Base-by-base conservation (phyloP, 2,797 vertebrate species). In the Enteromius fasciolatus region DNA sequence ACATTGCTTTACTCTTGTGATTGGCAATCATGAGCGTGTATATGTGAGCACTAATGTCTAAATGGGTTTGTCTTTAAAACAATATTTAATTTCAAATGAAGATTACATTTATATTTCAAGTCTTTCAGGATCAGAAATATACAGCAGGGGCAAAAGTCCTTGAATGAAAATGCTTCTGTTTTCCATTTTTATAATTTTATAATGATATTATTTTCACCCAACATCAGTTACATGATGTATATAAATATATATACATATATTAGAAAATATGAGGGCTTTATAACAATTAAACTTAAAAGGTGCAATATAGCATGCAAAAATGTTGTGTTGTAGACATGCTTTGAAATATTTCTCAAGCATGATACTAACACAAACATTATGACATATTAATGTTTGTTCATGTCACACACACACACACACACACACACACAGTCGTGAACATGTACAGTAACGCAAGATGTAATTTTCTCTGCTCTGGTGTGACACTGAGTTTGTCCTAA, bases 321-420 rank as follows among this genome's bases (percentile, higher is more conserved):
- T 46, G n/a, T 17, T 28, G 28, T 59, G 18, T 70, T 57, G 41
- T 25, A 79, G 46, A 81, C 61, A 69, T 59, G 11, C 12, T 44
- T 67, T 72, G 33, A 36, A 79, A 80, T 61, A 85, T 78, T 18
- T 73, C 64, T 75, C 68, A 76, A 28, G 18, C 46, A 82, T 79
- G 31, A 61, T 23, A 57, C 36, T 41, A 15, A 72, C 73, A 59
- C 57, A 76, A 77, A 63, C 61, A 83, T 69, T 78, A 63, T 63
- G 72, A n/a, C 28, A 80, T 28, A 61, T 81, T 83, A 59, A 68
- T 54, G 57, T 52, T 48, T 39, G 68, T 50, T 25, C 36, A 48
- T 61, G 36, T 44, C 11, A 68, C 68, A 72, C 17, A 44, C 41
- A 72, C 17, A 44, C 41, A 70, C 6, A 11, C 11, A 68, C 68